Evolutionary conservation across 2,888 invertebrate genomes (phyloP), one percentile per base, ranked within the genome.

Genomic region (Hoplodrina ambigua): DNA sequence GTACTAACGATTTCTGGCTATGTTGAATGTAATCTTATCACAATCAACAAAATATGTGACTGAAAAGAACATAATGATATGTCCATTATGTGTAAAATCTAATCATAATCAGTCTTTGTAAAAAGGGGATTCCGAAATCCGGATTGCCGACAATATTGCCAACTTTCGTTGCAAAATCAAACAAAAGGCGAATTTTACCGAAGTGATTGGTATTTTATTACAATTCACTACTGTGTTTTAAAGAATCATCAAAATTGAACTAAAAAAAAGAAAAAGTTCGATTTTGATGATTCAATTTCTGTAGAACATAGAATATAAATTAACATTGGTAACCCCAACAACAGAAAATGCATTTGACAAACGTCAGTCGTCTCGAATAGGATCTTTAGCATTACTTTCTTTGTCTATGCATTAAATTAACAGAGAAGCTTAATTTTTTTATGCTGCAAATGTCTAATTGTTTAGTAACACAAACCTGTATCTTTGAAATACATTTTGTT

Each of bases 301-400:
- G 0, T 41, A 11, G 3, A 41, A 41, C 41, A 13, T 41, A 1
- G 11, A 25, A 2, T 25, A 25, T 25, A 25, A 25, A 25, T 25
- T 25, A 2, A 8, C 13, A 57, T 46, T 75, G 41, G 76, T 20
- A 61, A 54, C 69, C 5, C 69, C n/a, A 11, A 20, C 2, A 1
- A 19, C 7, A 15, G 0, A 59, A 70, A 62, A 62, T 74, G 78
- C 78, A 78, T 73, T 72, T 76, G 76, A 56, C 59, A 78, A 56
- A 60, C 56, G 79, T 50, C 74, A 68, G 19, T 50, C 17, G 11
- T 7, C 13, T 1, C 25, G 15, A 46, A n/a, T 17, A 19, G 5
- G 15, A 53, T 67, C 25, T 66, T 20, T 52, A 78, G 72, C 75
- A 75, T 75, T 10, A 8, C 15, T 49, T 44, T 72, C 53, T 13